phyloP scores from a whole-genome alignment of 1,140 invertebrate species.

The Zaprionus vittiger region DNA sequence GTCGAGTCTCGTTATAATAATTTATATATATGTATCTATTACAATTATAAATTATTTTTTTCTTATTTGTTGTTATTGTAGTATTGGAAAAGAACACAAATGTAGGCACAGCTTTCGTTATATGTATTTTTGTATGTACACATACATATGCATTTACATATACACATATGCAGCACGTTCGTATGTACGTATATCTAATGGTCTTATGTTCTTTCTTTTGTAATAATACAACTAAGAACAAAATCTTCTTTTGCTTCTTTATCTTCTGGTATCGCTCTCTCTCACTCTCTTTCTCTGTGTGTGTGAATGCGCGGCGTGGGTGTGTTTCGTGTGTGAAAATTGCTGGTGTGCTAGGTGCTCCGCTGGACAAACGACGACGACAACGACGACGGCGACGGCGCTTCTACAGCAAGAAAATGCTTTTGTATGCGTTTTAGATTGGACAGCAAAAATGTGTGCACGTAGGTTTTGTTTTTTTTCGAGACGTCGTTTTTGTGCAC shows the following conservation, averaged over 20 bases:
- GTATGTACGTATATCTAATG: conserved; percentile 55
- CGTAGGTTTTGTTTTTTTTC: conserved; percentile 73
- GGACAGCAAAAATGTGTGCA: conserved; percentile 74
- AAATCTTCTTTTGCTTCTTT: conserved; percentile 73
- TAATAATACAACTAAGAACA: conserved; percentile 76
- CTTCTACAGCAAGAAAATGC: conserved; percentile 74
- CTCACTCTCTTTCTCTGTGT: conserved; percentile 12
- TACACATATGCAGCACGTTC: conserved; percentile 33
- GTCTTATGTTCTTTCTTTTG: conserved; percentile 47
- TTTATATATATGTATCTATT: conserved; percentile 45
- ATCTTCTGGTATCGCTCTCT: conserved; percentile 54
- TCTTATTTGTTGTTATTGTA: conserved; percentile 67
- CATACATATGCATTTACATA: conserved; percentile 55
- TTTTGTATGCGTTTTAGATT: conserved; percentile 78
- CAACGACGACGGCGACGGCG: conserved; percentile 29
- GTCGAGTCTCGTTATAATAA: conserved; percentile 47
- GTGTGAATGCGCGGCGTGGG: conserved; percentile 29
- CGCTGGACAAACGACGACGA: conserved; percentile 62
- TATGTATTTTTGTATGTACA: conserved; percentile 63
- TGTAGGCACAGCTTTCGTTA: conserved; percentile 83
- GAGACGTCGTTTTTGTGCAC: conserved; percentile 76
- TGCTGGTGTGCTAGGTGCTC: conserved; percentile 63
- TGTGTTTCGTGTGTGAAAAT: conserved; percentile 59
- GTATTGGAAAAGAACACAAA: conserved; percentile 83
- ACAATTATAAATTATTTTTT: conserved; percentile 57